Percentiles rank a stretch among this genome's conserved stretches.
Conservation (phyloP, 1,140 invertebrate genomes). For the Geopemphigus sp. region DNA sequence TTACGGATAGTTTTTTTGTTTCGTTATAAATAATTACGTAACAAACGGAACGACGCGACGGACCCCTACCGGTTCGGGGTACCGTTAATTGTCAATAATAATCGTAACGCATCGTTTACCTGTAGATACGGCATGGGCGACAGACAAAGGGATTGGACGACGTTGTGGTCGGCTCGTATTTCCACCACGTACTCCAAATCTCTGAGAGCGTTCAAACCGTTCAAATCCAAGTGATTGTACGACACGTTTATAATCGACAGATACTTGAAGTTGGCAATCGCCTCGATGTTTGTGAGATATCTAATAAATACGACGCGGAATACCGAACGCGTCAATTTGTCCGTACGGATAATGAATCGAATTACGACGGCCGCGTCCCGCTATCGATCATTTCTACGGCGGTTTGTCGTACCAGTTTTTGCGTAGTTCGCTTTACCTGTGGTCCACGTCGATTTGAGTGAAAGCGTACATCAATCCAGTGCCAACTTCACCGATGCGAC, state of each 20-base stretch:
- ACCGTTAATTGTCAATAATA: too few relatives aligned
- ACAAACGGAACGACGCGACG: too few relatives aligned
- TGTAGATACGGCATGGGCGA: conserved; percentile 21
- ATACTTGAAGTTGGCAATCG: conserved; percentile 1
- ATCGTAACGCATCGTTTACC: neutral
- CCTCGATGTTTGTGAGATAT: conserved; percentile 18
- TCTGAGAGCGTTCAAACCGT: conserved; percentile 31
- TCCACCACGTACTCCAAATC: neutral
- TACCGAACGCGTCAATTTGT: too few relatives aligned
- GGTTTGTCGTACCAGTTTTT: too few relatives aligned
- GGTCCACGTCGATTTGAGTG: conserved; percentile 9
- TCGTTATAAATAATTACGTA: too few relatives aligned
- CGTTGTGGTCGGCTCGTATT: conserved; percentile 6
- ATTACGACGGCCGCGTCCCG: too few relatives aligned
- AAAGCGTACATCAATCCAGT: neutral
- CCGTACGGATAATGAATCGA: too few relatives aligned
- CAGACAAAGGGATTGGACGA: conserved; percentile 32
- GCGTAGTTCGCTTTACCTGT: neutral
- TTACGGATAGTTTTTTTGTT: too few relatives aligned
- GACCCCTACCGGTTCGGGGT: too few relatives aligned
- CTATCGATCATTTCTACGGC: too few relatives aligned
- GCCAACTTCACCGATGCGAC: conserved; percentile 12
- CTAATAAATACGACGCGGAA: neutral
- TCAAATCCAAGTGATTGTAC: conserved; percentile 8
- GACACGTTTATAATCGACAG: conserved; percentile 29